Percentiles rank a stretch among this genome's conserved stretches.
Conservation (phyloP, 2,888 invertebrate genomes). For the Tetragonula carbonaria region DNA sequence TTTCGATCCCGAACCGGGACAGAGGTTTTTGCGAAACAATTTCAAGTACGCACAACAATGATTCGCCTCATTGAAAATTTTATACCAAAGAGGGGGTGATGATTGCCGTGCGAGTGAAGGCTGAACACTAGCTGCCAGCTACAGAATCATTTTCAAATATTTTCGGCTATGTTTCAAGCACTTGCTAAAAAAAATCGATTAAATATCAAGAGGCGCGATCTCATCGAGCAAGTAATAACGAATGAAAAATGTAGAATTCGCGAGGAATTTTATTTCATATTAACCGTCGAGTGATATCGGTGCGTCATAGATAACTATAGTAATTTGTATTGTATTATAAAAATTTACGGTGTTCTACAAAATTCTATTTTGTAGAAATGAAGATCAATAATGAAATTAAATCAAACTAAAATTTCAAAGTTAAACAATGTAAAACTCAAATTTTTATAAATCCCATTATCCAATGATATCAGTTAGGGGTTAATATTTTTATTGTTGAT, state of each 20-base stretch:
- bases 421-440: no score
- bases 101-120: slow-evolving; percentile 31
- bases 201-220: slow-evolving; percentile 59
- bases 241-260: background rate
- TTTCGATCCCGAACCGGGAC: background rate
- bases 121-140: slow-evolving; percentile 53
- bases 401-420: no score
- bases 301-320: no score
- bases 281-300: no score
- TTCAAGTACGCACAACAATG: slow-evolving; percentile 20
- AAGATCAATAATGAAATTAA: no score
- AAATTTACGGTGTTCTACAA: no score
- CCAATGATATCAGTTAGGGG: no score
- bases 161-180: slow-evolving; percentile 57
- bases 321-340: no score
- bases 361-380: no score
- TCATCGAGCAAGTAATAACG: slow-evolving; percentile 43
- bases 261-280: background rate
- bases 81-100: background rate
- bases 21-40: slow-evolving; percentile 14
- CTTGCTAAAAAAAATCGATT: slow-evolving; percentile 56
- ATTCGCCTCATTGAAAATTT: slow-evolving; percentile 44
- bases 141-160: slow-evolving; percentile 67
- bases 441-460: no score
- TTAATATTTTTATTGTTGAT: no score